Base-by-base conservation (phyloP, 53 echinoderm and acorn worm genomes). In the Luidia sarsii region DNA sequence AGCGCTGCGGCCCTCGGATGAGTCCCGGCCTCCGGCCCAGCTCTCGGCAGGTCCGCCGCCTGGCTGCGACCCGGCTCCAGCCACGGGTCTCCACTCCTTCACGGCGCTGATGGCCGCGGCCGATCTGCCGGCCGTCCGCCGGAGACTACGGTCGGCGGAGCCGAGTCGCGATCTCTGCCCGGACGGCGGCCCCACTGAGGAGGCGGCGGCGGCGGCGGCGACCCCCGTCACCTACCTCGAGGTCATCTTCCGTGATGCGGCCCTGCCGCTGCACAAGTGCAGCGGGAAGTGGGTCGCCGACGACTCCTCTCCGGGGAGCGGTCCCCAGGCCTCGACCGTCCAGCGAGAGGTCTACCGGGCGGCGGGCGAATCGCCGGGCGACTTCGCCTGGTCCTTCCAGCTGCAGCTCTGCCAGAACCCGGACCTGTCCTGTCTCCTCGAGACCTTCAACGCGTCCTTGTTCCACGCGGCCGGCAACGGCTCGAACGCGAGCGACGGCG, bases 381-480 rank as follows among this genome's bases (percentile, higher is more conserved):
- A 25, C 29, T 61, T 31, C 1, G 8, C 3, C 1, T 30, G 18
- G 46, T 30, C 65, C 4, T 67, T 9, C 45, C n/a, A 41, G 30
- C 14, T 60, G 6, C 59, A 77, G 61, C 18, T 60, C 1, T 77
- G 77, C 48, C 31, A 23, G 8, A 75, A 75, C 46, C 75, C 57
- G 30, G 57, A 72, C 10, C 36, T 84, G 3, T 63, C 72, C 11
- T 84, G 84, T 34, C 21, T 50, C 3, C 64, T 84, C 3, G 64
- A 71, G 64, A 72, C 84, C 21, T 64, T 84, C 27, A 84, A 71
- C 50, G 31, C 36, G 18, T 72, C 84, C 29, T 62, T 72, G 37
- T 84, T 84, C 50, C 57, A 10, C 4, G 37, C 54, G 10, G 34
- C 28, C 7, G 57, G 18, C 14, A n/a, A n/a, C n/a, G 30, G 21